Evolutionary conservation across 2,888 invertebrate genomes (phyloP), one percentile per base, ranked within the genome.

Genomic region (Incurvaria masculella): DNA sequence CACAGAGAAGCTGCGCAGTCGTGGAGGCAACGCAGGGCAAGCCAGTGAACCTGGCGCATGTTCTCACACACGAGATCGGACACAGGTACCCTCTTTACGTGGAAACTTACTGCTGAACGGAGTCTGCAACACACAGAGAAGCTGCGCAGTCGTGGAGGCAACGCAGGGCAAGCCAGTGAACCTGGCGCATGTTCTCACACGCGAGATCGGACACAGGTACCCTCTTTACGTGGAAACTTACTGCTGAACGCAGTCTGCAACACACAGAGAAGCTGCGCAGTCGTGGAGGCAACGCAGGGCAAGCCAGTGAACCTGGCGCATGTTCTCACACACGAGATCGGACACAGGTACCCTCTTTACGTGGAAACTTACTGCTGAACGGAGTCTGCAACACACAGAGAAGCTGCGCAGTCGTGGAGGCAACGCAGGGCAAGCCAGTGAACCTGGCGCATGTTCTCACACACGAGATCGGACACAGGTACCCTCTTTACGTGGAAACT

Each of bases 401-500:
- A 52, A 76, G 76, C 52, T 76, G 76, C 21, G 57, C 70, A 0
- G 40, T 75, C 1, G 52, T 75, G 16, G 71, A 74, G n/a, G n/a
- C n/a, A n/a, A n/a, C n/a, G n/a, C n/a, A 47, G 21, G 74, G 72
- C 71, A 59, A 66, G 21, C 60, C 64, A 0, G 56, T 58, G 10
- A 64, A 65, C 23, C 61, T 66, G 2, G 66, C 63, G 1, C 68
- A 66, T 48, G 56, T 72, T 21, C 52, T 76, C 11, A 64, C 72
- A 0, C 76, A 76, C 44, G 76, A 76, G 59, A 61, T 75, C 6
- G 74, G 66, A 4, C 76, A 76, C 54, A 74, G 75, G 76, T 75
- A 50, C 6, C 40, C 6, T 40, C 6, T n/a, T 6, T 10, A 40
- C 16, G 8, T n/a, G 8, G 6, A 6, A 19, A 10, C 5, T 42